Conservation (phyloP, 2,888 invertebrate species). For the Harpagoxenus sublaevis region DNA sequence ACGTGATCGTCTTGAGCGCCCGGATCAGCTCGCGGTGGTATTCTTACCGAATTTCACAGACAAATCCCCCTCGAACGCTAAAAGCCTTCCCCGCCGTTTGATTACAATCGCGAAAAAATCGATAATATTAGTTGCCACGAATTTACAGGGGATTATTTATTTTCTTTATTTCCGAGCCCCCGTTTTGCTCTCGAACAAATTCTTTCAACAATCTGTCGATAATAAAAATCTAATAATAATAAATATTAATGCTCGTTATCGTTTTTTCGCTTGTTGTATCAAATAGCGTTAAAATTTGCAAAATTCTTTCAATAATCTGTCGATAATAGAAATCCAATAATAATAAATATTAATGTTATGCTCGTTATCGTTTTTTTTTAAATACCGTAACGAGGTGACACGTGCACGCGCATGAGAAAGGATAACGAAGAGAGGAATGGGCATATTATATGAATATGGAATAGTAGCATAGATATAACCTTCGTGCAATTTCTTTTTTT, state of each 20-base stretch:
- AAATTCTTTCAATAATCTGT: neutral
- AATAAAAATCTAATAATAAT: neutral
- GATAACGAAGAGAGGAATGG: neutral
- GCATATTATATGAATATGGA: neutral
- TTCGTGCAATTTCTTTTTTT: slow-evolving; percentile 9
- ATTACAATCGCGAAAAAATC: neutral
- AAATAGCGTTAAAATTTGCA: neutral
- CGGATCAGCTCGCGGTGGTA: neutral
- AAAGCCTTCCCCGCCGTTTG: neutral
- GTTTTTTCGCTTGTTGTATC: neutral
- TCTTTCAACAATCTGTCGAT: neutral
- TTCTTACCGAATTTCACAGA: neutral
- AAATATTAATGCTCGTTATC: slow-evolving; percentile 6
- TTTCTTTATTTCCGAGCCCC: neutral
- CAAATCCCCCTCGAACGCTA: neutral
- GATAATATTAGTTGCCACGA: neutral
- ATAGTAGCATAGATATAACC: neutral
- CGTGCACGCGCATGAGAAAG: neutral
- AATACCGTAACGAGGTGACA: neutral
- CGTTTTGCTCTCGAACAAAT: neutral
- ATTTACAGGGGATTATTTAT: neutral
- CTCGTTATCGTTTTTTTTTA: neutral
- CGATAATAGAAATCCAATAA: neutral
- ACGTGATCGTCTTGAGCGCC: slow-evolving; percentile 64
- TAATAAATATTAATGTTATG: slow-evolving; percentile 28